Conservation (phyloP, 1,140 invertebrate genomes). For the Solen grandis region DNA sequence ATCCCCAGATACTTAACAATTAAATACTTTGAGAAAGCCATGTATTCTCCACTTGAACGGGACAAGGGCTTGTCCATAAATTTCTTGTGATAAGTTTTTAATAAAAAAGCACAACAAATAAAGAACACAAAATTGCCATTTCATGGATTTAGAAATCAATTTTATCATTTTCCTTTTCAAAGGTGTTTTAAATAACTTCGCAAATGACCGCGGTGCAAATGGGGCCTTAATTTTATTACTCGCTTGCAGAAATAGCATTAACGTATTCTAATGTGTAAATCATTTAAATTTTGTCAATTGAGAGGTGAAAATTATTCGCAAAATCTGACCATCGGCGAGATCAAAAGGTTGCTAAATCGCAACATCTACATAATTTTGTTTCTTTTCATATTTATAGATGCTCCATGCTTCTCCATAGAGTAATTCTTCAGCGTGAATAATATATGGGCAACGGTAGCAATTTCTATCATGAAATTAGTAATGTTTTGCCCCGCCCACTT, state of each 20-base stretch:
- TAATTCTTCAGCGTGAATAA: slow-evolving; percentile 24
- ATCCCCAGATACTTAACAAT: neutral
- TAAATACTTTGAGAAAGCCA: neutral
- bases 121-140: slow-evolving; percentile 30
- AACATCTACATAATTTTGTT: slow-evolving; percentile 55
- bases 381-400: slow-evolving; percentile 24
- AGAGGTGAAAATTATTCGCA: slow-evolving; percentile 37
- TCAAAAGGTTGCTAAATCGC: slow-evolving; percentile 35
- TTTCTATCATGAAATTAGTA: slow-evolving; percentile 7
- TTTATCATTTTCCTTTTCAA: slow-evolving; percentile 9
- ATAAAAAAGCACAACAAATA: slow-evolving; percentile 3
- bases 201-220: neutral
- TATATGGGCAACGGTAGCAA: neutral
- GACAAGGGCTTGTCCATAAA: neutral
- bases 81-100: slow-evolving; percentile 19
- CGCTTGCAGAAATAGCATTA: slow-evolving; percentile 10
- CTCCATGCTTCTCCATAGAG: slow-evolving; percentile 38
- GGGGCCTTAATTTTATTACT: neutral
- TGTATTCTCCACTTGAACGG: neutral
- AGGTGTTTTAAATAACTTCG: slow-evolving; percentile 2
- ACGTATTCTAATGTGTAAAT: slow-evolving; percentile 42
- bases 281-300: slow-evolving; percentile 35
- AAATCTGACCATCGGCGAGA: slow-evolving; percentile 29
- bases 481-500: slow-evolving; percentile 1
- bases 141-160: slow-evolving; percentile 7